Base-by-base conservation (phyloP, 2,888 invertebrate species). In the Thumatha senex region DNA sequence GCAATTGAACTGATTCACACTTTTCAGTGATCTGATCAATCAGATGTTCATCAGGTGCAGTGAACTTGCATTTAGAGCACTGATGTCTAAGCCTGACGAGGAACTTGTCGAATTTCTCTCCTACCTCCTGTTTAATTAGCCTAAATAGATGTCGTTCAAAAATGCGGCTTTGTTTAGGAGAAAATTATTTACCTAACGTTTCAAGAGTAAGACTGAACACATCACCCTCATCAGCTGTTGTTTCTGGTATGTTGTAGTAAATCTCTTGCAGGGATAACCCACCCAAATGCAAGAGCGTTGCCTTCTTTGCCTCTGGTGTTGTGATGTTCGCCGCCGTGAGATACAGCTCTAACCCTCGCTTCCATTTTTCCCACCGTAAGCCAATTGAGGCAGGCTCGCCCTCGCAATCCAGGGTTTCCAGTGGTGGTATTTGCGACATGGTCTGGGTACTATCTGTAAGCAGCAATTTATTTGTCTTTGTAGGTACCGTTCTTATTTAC, bases 1-100 rank as follows among this genome's bases (percentile, higher is more conserved):
- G 24, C 1, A 64, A 34, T 14, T 66, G 58, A 1, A 29, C 3
- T 15, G 55, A 56, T 0, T 0, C 9, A 29, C 63, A 56, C 40
- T 64, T 68, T 52, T 68, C 65, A 2, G 42, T 42, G 0, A 67
- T 54, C 40, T 68, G 67, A 14, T 66, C 67, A 3, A 70, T 58
- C 0, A 68, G 10, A 24, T 24, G 18, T 24, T 24, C 18, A 7
- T 67, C 24, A 1, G 68, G 63, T 0, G 70, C 58, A 0, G 8
- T 2, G 40, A 68, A 67, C 9, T 66, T 18, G 36, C 68, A 72
- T 56, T 68, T 69, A 1, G 7, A 24, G 1, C 54, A 44, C 56
- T 70, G 67, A 0, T 54, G 13, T 12, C 69, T 41, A 1, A 69
- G 18, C 10, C 53, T 40, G 0, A 67, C 35, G 0, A 67, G 0